Evolutionary conservation across 2,797 vertebrate species (phyloP).

Genomic region (Pempheris klunzingeri): DNA sequence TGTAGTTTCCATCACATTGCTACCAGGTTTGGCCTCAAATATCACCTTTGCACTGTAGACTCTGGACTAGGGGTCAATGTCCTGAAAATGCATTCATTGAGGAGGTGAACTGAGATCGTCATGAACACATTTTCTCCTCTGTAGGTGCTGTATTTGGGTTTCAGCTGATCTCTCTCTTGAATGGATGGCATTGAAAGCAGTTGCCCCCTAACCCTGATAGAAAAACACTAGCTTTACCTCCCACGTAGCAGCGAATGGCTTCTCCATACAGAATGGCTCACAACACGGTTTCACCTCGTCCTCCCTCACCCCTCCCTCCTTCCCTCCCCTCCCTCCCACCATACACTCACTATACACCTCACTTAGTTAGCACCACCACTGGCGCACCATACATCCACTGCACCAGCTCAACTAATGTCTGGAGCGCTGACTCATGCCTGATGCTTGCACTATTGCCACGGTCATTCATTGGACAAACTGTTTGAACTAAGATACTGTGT

Average conservation of each 20-base stretch:
- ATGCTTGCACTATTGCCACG: constrained; percentile 83
- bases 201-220: constrained; percentile 65
- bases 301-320: constrained; percentile 7
- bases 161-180: constrained; percentile 61
- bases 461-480: constrained; percentile 71
- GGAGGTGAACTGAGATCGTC: constrained; percentile 59
- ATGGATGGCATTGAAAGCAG: constrained; percentile 74
- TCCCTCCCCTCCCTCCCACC: constrained; percentile 36
- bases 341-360: constrained; percentile 61
- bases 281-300: constrained; percentile 63
- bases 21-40: constrained; percentile 54
- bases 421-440: constrained; percentile 82
- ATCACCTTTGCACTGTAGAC: constrained; percentile 56
- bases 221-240: constrained; percentile 49
- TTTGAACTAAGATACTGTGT: constrained; percentile 38
- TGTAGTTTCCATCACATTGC: constrained; percentile 76
- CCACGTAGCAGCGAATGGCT: constrained; percentile 78
- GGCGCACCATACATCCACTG: constrained; percentile 67
- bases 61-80: constrained; percentile 71
- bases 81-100: constrained; percentile 70
- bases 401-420: constrained; percentile 73
- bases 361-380: constrained; percentile 55
- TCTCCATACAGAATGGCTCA: constrained; percentile 77
- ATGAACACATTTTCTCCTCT: not conserved
- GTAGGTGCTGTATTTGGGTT: constrained; percentile 33